Conservation (phyloP, 2,797 vertebrate species). For the Chromobotia macracanthus region DNA sequence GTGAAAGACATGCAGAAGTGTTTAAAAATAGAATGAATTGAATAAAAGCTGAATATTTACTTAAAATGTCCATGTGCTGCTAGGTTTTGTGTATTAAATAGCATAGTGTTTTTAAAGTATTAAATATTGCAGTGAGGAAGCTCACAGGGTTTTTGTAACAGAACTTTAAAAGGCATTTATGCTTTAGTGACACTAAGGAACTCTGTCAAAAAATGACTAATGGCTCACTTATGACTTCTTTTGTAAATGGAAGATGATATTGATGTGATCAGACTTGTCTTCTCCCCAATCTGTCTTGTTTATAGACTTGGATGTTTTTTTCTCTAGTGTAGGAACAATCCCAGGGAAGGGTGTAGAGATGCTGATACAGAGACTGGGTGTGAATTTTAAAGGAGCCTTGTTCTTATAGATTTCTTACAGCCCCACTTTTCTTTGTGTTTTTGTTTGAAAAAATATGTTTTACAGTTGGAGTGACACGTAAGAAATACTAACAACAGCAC, state of each 20-base stretch:
- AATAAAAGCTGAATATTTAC: too few relatives aligned
- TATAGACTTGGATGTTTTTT: slow-evolving; percentile 29
- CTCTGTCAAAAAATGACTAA: slow-evolving; percentile 57
- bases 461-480: background rate
- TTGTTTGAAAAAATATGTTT: background rate
- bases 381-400: background rate
- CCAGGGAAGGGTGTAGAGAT: background rate
- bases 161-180: slow-evolving; percentile 14
- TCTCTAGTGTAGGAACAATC: slow-evolving; percentile 25
- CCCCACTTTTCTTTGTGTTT: background rate
- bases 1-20: too few relatives aligned
- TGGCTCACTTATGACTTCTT: slow-evolving; percentile 52
- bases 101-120: too few relatives aligned
- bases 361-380: background rate
- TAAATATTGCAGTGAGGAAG: too few relatives aligned
- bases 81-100: too few relatives aligned
- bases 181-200: slow-evolving; percentile 36
- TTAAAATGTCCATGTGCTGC: too few relatives aligned
- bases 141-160: too few relatives aligned
- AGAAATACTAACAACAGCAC: background rate
- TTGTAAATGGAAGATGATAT: slow-evolving; percentile 43
- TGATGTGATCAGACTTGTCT: slow-evolving; percentile 42
- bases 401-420: background rate
- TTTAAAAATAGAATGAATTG: too few relatives aligned
- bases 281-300: slow-evolving; percentile 19